Evolutionary conservation across 2,888 invertebrate species (phyloP).

Genomic region (Hyposoter didymator): DNA sequence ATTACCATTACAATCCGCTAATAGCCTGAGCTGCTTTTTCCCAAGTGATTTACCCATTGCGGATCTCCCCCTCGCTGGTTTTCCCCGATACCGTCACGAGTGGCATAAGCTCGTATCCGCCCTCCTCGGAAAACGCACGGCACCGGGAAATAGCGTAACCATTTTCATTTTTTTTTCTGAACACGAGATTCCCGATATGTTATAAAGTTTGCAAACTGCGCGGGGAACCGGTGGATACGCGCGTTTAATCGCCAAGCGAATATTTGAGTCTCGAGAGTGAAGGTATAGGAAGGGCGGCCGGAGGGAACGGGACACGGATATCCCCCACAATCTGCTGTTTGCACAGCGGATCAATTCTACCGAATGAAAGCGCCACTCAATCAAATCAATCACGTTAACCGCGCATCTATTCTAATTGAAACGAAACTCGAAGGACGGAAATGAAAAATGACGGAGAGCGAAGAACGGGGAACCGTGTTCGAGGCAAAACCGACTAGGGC

Average conservation of each 20-base stretch:
- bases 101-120: neutral
- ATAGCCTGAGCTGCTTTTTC: slow-evolving; percentile 71
- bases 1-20: slow-evolving; percentile 82
- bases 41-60: neutral
- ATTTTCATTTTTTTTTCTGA: slow-evolving; percentile 67
- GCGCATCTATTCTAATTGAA: slow-evolving; percentile 73
- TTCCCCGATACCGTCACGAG: slow-evolving; percentile 41
- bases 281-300: neutral
- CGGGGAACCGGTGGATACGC: slow-evolving; percentile 37
- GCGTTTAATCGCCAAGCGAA: slow-evolving; percentile 74
- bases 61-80: slow-evolving; percentile 2
- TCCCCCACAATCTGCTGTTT: slow-evolving; percentile 73
- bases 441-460: slow-evolving; percentile 21
- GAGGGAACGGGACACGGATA: slow-evolving; percentile 48
- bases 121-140: slow-evolving; percentile 2
- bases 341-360: slow-evolving; percentile 76
- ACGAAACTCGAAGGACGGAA: slow-evolving; percentile 51
- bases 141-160: slow-evolving; percentile 63
- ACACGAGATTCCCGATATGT: slow-evolving; percentile 57
- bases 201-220: slow-evolving; percentile 34
- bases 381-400: slow-evolving; percentile 73
- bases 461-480: neutral
- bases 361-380: slow-evolving; percentile 74
- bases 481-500: neutral
- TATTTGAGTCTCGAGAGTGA: slow-evolving; percentile 67